A percentile compares a stretch with the other conserved stretches of the same genome.
Evolutionary conservation across 2,113 vertebrate genomes (phyloP).

Genomic region (Cacatua alba): DNA sequence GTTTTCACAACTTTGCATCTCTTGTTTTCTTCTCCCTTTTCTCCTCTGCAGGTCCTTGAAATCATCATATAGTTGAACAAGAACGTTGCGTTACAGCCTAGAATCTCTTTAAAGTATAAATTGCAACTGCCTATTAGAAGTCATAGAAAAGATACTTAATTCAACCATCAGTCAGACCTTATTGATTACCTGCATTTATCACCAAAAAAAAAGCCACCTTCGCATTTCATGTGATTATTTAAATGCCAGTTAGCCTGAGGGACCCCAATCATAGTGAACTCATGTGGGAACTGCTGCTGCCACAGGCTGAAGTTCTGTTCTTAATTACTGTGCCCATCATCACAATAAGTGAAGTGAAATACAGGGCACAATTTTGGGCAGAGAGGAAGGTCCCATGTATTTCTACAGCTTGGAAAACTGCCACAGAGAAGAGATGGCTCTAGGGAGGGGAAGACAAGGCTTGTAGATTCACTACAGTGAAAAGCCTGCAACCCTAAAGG

Average conservation of each 20-base stretch:
- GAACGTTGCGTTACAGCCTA: background rate
- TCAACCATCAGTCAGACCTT: background rate
- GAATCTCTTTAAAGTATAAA: background rate
- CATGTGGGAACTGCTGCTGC: background rate
- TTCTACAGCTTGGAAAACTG: background rate
- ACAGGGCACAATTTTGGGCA: background rate
- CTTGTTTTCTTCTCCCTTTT: background rate
- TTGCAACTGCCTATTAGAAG: background rate
- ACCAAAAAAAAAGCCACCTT: background rate
- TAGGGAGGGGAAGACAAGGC: background rate
- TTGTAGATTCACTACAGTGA: background rate
- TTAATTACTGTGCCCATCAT: background rate
- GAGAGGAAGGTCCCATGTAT: background rate
- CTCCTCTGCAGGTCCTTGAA: background rate
- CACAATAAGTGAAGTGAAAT: fast-evolving
- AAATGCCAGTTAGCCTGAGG: background rate
- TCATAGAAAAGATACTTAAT: background rate
- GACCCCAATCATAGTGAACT: background rate
- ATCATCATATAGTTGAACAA: background rate
- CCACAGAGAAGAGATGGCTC: background rate
- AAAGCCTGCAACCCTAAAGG: background rate
- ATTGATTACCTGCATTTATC: background rate
- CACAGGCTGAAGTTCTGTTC: background rate
- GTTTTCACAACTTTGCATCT: background rate
- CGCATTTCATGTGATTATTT: background rate